phyloP scores from a whole-genome alignment of 2,797 vertebrate genomes.

The Prionace glauca region DNA sequence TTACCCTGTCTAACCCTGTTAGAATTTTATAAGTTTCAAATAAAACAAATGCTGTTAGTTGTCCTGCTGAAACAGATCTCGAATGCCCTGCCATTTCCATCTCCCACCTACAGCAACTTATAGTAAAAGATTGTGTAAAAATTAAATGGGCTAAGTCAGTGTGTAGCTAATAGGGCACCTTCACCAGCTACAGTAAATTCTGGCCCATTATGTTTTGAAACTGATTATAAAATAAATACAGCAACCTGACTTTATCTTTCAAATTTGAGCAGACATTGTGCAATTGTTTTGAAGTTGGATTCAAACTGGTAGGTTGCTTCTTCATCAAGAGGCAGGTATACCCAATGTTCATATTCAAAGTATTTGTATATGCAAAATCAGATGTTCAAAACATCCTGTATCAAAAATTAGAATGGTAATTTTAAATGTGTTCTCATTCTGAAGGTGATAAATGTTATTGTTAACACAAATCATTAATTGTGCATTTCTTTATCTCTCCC shows the following conservation, averaged over 20 bases:
- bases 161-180: neutral
- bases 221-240: neutral
- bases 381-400: neutral
- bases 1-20: too few relatives aligned
- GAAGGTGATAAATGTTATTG: neutral
- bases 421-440: neutral
- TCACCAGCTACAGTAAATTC: neutral
- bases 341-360: neutral
- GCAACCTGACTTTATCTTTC: neutral
- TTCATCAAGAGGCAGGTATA: neutral
- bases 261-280: neutral
- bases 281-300: neutral
- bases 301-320: neutral
- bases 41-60: neutral
- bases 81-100: neutral
- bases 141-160: neutral
- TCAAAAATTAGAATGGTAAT: neutral
- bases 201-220: neutral
- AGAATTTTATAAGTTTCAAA: too few relatives aligned
- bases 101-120: neutral
- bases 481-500: neutral
- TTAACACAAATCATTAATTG: neutral
- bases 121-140: neutral
- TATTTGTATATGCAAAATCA: neutral
- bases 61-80: neutral